Percentiles rank a stretch among this genome's conserved stretches.
Evolutionary conservation across 2,888 invertebrate species (phyloP).

Genomic region (Tinea pellionella): DNA sequence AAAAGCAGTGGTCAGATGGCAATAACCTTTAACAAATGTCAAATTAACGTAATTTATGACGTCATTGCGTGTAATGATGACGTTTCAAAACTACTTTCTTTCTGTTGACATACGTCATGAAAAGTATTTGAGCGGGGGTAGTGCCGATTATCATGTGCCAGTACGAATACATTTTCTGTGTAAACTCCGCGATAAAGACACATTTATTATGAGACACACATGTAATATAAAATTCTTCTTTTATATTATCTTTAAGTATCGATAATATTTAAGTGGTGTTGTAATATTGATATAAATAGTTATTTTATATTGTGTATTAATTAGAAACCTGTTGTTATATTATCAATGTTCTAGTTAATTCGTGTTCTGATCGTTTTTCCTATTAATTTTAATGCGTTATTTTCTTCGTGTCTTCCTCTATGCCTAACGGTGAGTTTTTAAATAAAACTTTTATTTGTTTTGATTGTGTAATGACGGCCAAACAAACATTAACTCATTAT

Average conservation of each 20-base stretch:
- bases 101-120: neutral
- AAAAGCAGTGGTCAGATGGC: neutral
- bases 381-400: neutral
- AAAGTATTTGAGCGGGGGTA: neutral
- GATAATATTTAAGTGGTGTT: neutral
- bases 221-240: neutral
- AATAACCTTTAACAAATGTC: neutral
- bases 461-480: neutral
- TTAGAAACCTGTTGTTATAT: neutral
- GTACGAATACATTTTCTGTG: neutral
- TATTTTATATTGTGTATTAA: neutral
- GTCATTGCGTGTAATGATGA: neutral
- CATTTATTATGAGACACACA: neutral
- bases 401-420: neutral
- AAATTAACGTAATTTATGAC: neutral
- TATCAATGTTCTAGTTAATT: neutral
- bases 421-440: neutral
- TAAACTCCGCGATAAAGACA: neutral
- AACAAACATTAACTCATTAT: too few relatives aligned
- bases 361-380: neutral
- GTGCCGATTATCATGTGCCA: neutral
- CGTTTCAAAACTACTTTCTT: neutral
- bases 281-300: neutral
- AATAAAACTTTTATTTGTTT: neutral
- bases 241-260: neutral